A percentile compares a stretch with the other conserved stretches of the same genome.
These are phyloP conservation scores for Sphecodes monilicornis DNA, from an alignment of 2,888 invertebrate genomes.

Conservation along the genomic window DNA sequence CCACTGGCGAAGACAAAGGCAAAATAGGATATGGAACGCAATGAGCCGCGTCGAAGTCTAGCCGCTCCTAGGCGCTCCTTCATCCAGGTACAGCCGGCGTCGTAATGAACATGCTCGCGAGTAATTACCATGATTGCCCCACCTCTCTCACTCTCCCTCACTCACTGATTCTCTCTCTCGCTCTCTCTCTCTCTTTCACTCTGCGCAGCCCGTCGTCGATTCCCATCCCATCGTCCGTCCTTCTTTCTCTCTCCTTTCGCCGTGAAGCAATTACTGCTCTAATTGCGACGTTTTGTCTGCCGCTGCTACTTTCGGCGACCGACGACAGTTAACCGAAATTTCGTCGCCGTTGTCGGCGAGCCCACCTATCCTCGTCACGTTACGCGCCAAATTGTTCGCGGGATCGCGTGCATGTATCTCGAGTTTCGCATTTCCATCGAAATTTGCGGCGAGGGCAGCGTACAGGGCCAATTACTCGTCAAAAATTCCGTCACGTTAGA, in stretches of 20 bases:
- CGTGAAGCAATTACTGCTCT: conserved; percentile 77
- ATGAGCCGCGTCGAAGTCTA: conserved; percentile 67
- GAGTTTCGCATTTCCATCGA: not conserved
- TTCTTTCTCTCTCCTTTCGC: conserved; percentile 41
- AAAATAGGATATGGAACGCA: conserved; percentile 53
- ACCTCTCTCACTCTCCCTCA: not conserved
- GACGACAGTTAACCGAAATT: conserved; percentile 66
- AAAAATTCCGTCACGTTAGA: not conserved
- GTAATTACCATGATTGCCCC: conserved; percentile 81
- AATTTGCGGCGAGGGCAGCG: not conserved
- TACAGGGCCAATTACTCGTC: not conserved
- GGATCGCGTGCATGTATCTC: not conserved
- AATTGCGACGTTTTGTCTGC: conserved; percentile 75
- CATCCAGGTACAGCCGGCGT: conserved; percentile 36
- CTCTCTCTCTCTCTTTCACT: not conserved
- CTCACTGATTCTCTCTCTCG: too few relatives aligned
- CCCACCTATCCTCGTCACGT: conserved; percentile 36
- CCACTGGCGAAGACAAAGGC: conserved; percentile 6
- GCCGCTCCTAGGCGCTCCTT: conserved; percentile 68
- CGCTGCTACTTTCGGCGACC: conserved; percentile 58
- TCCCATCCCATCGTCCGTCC: conserved; percentile 48
- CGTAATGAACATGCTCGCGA: conserved; percentile 78
- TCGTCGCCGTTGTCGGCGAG: conserved; percentile 44
- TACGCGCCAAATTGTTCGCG: conserved; percentile 44
- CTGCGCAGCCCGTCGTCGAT: conserved; percentile 57